phyloP scores from a whole-genome alignment of 2,888 invertebrate species.

The Trisateles emortualis region DNA sequence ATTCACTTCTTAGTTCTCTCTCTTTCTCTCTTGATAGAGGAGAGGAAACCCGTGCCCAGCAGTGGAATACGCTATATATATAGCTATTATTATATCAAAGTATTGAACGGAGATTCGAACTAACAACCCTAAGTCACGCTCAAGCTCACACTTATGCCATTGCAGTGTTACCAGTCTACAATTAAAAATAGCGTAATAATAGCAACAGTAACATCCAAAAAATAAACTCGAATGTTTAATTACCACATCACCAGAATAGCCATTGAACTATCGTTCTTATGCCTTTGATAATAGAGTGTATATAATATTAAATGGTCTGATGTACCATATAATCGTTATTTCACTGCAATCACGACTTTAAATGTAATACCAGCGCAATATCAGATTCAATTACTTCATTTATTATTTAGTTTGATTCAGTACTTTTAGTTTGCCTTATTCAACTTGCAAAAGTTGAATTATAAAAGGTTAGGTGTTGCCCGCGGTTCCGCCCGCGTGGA shows the following conservation, averaged over 20 bases:
- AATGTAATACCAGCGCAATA: conserved; percentile 29
- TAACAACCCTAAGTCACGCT: not conserved
- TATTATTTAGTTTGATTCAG: conserved; percentile 2
- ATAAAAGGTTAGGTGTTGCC: too few relatives aligned
- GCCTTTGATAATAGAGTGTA: not conserved
- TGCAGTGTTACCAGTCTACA: not conserved
- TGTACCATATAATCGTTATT: conserved; percentile 24
- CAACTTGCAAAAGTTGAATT: too few relatives aligned
- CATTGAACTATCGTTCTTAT: conserved; percentile 6
- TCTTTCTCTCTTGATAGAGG: too few relatives aligned
- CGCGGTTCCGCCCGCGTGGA: too few relatives aligned
- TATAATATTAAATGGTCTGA: not conserved
- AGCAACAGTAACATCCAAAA: conserved; percentile 2
- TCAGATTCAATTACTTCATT: conserved; percentile 29
- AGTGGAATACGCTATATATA: too few relatives aligned
- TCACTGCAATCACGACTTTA: conserved; percentile 30
- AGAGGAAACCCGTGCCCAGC: too few relatives aligned
- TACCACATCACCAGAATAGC: not conserved
- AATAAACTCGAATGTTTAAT: conserved; percentile 5
- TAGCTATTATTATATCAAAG: too few relatives aligned
- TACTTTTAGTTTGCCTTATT: too few relatives aligned
- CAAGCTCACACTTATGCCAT: not conserved
- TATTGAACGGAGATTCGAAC: not conserved
- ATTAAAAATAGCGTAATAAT: conserved; percentile 8
- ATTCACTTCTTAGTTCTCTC: too few relatives aligned